A percentile compares a stretch with the other conserved stretches of the same genome.
Evolutionary conservation across 2,113 vertebrate species (phyloP).

Genomic region (Dromiciops gliroides): DNA sequence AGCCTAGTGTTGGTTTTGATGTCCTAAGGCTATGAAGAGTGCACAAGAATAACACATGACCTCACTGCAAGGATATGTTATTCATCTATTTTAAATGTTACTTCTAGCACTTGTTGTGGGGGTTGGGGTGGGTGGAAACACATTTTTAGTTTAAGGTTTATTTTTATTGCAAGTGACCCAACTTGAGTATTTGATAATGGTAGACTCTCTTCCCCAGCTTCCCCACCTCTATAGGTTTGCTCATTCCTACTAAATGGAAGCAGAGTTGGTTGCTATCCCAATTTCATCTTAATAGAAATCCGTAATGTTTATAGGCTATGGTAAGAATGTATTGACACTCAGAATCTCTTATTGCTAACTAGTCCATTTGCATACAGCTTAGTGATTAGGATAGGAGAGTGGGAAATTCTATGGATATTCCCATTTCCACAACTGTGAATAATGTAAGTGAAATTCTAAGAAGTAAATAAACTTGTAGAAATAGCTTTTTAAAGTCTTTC

Average conservation of each 20-base stretch:
- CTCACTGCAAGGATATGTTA: slow-evolving; percentile 53
- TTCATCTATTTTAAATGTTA: slow-evolving; percentile 57
- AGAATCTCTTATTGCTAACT: neutral
- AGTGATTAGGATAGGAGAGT: neutral
- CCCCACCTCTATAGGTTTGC: neutral
- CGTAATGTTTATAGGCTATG: slow-evolving; percentile 24
- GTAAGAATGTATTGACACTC: slow-evolving; percentile 14
- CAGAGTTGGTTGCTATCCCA: neutral
- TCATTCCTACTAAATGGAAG: neutral
- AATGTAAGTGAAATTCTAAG: slow-evolving; percentile 33
- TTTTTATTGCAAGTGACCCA: slow-evolving; percentile 65
- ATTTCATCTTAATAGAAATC: slow-evolving; percentile 40
- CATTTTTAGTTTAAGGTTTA: slow-evolving; percentile 67
- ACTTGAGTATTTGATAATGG: slow-evolving; percentile 51
- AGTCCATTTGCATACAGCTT: neutral
- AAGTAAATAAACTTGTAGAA: slow-evolving; percentile 69
- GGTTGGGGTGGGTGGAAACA: slow-evolving; percentile 34
- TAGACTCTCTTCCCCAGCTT: neutral
- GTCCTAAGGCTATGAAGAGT: slow-evolving; percentile 22
- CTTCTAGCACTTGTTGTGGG: slow-evolving; percentile 61
- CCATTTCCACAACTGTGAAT: neutral
- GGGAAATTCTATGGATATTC: neutral
- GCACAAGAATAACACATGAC: slow-evolving; percentile 69
- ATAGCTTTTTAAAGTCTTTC: slow-evolving; percentile 77
- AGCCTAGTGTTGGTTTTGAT: neutral